Base-by-base conservation (phyloP, 37 sponge, comb jelly and placozoan species). In the Cladorhizidae sp. region DNA sequence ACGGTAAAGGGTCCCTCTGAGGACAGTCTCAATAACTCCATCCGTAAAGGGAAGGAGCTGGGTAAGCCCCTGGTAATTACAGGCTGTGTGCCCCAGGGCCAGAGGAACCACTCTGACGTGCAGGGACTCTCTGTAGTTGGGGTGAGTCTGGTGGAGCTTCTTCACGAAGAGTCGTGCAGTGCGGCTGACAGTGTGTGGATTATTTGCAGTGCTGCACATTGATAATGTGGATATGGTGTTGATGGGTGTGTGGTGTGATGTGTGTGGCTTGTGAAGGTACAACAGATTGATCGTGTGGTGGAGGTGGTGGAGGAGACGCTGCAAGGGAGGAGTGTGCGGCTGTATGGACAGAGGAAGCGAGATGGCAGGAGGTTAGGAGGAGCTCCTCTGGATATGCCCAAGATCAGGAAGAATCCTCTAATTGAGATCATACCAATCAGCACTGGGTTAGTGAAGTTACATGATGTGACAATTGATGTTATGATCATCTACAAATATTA, bases 61-160 rank as follows among this genome's bases (percentile, higher is more conserved):
- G 85, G 75, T 31, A 95, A 95, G 83, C 70, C 83, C 29, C 74
- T 97, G 3, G 98, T 97, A 0, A 58, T 95, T 39, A 87, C 95
- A 8, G 98, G 98, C 1, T 97, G 98, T 85, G 98, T 97, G 1
- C 95, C 98, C 1, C 98, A 97, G 64, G 98, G 92, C 29, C 91
- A 95, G 57, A 70, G 76, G 38, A 74, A 70, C 33, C 88, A 92
- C 70, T 20, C 73, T 5, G 68, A 81, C 36, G 41, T 95, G 8
- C 67, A 81, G 54, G 93, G 93, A 2, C 71, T 93, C 40, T 92
- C 93, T 41, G 95, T 90, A 29, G 87, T 97, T 70, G 98, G 98
- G 40, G 95, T 91, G 42, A 80, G 81, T 51, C 6, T 7, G 20
- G 36, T 65, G 67, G 9, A 5, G n/a, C n/a, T n/a, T n/a, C n/a